phyloP scores from a whole-genome alignment of 2,888 invertebrate genomes.

The Nemapogon koenigi region DNA sequence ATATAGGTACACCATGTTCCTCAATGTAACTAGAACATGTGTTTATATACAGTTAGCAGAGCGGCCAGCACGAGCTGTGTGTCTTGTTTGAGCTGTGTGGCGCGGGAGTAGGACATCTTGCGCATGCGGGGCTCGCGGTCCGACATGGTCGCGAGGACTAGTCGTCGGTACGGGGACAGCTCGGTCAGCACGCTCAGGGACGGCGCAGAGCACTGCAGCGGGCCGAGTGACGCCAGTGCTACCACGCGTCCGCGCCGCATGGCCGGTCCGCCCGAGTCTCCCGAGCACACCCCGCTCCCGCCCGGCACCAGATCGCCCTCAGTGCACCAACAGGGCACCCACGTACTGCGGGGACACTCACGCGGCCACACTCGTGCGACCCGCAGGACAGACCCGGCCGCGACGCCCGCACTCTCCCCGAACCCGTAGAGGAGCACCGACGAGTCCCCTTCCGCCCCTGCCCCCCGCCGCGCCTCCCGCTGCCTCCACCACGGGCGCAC shows the following conservation, averaged over 20 bases:
- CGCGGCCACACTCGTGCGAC: slow-evolving; percentile 24
- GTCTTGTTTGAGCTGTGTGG: no score
- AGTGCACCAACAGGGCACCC: slow-evolving; percentile 37
- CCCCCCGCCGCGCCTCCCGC: neutral
- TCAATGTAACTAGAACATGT: no score
- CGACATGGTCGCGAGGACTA: slow-evolving; percentile 1
- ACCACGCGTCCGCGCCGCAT: slow-evolving; percentile 28
- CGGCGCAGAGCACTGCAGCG: slow-evolving; percentile 14
- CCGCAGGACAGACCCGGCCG: slow-evolving; percentile 42
- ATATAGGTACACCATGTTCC: no score
- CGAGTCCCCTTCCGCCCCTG: neutral
- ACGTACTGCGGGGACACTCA: slow-evolving; percentile 18
- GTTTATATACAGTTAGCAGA: no score
- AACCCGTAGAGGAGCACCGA: slow-evolving; percentile 8
- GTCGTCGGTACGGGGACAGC: neutral
- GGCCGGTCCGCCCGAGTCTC: slow-evolving; percentile 50
- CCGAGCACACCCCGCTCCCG: slow-evolving; percentile 39
- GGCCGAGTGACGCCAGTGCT: slow-evolving; percentile 4
- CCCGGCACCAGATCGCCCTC: slow-evolving; percentile 11
- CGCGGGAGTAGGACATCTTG: no score
- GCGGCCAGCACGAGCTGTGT: no score
- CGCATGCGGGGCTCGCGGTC: no score
- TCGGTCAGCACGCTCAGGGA: neutral
- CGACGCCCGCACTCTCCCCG: slow-evolving; percentile 50
- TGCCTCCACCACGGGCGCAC: slow-evolving; percentile 15